Base-by-base conservation (phyloP, 2,888 invertebrate genomes). In the Drosophila barbarae region DNA sequence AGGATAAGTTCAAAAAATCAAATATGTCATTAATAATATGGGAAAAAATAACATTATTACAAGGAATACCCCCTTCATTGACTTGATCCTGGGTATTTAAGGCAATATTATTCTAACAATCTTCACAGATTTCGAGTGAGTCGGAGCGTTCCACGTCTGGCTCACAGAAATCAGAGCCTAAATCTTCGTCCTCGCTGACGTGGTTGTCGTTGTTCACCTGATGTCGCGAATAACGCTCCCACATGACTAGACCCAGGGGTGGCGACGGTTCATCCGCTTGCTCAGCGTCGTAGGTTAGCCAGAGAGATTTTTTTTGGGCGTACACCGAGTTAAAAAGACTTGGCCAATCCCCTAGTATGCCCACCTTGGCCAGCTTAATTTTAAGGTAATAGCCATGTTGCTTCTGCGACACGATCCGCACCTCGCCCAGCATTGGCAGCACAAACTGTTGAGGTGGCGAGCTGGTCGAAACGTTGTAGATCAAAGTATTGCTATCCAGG, bases 231-330 rank as follows among this genome's bases (percentile, higher is more conserved):
- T 57, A 64, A 4, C 54, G 56, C 44, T 56, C 15, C 81, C 81
- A 84, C 8, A 54, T 13, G 0, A 23, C 2, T 3, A 35, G 34
- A 0, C 26, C 60, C 7, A 15, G 6, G 1, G 38, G 1, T 2
- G 6, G 28, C 4, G 10, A 21, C 1, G 67, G 46, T 0, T 5
- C 15, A 13, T 60, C 18, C 13, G 42, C 50, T 4, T 53, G 68
- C 7, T 69, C 60, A 10, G 63, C 30, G 26, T 82, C 72, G 7
- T 74, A 79, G 36, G 44, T 44, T 30, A 79, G 18, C 84, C 84
- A 84, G 13, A 42, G 74, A 21, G 32, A 36, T 10, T 59, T 39
- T 10, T 74, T 64, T 49, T 84, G 83, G 5, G 39, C 47, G 9
- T 47, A 10, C 1, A 69, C 32, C 0, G 83, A 79, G 8, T 38